Evolutionary conservation across 2,888 invertebrate genomes (phyloP).

Genomic region (Cyrtodaria siliqua): DNA sequence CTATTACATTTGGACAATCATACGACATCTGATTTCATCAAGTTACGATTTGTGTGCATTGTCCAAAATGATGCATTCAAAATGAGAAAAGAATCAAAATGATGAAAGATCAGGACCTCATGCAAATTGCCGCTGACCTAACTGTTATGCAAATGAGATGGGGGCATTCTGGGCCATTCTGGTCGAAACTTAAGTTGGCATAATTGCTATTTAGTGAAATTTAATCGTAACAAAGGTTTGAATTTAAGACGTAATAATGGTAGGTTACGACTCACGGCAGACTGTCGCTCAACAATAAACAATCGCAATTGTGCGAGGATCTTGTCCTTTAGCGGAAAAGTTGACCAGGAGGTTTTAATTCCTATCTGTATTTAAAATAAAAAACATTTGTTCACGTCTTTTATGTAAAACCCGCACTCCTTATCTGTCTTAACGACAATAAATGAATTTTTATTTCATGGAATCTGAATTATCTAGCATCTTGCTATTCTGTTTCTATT

Average conservation of each 20-base stretch:
- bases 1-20: constrained; percentile 32
- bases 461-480: no score
- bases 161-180: no score
- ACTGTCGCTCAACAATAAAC: constrained; percentile 34
- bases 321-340: constrained; percentile 45
- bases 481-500: no score
- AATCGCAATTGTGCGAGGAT: constrained; percentile 37
- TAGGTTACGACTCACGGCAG: constrained; percentile 41
- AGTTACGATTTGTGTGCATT: constrained; percentile 31
- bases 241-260: constrained; percentile 54
- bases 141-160: constrained; percentile 63
- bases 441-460: not conserved
- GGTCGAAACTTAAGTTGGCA: constrained; percentile 39
- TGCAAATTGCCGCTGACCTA: constrained; percentile 41
- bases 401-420: not conserved
- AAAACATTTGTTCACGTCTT: constrained; percentile 8
- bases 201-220: constrained; percentile 46
- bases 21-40: constrained; percentile 26
- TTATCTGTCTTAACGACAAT: not conserved
- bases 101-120: constrained; percentile 33
- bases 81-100: constrained; percentile 23
- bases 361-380: constrained; percentile 44
- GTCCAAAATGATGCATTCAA: constrained; percentile 54
- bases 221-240: constrained; percentile 40
- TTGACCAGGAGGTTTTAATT: constrained; percentile 40